These are phyloP conservation scores for Turritopsis rubra DNA, from an alignment of 30 jellyfish, hydroid and myxozoan species.

Conservation along the genomic window DNA sequence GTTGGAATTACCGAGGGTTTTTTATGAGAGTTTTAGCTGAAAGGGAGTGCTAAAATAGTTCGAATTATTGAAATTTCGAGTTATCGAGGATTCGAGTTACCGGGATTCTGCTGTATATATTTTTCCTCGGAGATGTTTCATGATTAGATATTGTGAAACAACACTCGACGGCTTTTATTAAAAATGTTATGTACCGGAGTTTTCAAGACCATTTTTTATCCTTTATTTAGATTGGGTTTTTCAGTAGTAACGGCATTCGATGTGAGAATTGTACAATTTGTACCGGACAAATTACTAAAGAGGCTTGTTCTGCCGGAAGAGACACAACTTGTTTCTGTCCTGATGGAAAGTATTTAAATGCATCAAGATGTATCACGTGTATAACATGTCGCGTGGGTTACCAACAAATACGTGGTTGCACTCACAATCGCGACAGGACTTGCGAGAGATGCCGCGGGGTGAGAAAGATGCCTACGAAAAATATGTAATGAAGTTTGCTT, in stretches of 20 bases:
- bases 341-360: not conserved
- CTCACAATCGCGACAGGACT: not conserved
- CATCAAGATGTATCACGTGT: not conserved
- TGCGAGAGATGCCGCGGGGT: slow-evolving; percentile 5
- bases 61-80: no score
- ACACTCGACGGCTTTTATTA: no score
- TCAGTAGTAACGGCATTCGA: not conserved
- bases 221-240: not conserved
- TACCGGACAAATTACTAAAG: not conserved
- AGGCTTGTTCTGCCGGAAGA: not conserved
- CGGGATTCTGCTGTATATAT: no score
- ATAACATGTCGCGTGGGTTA: not conserved
- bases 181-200: no score
- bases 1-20: no score
- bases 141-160: no score
- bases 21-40: no score
- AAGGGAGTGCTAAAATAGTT: no score
- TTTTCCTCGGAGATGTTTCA: no score
- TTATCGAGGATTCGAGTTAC: no score
- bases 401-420: not conserved
- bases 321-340: not conserved
- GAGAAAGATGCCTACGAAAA: not conserved
- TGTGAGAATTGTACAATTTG: slow-evolving; percentile 3
- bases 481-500: no score
- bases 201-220: not conserved